Evolutionary conservation across 1,140 invertebrate genomes (phyloP).

Genomic region (Limonius californicus): DNA sequence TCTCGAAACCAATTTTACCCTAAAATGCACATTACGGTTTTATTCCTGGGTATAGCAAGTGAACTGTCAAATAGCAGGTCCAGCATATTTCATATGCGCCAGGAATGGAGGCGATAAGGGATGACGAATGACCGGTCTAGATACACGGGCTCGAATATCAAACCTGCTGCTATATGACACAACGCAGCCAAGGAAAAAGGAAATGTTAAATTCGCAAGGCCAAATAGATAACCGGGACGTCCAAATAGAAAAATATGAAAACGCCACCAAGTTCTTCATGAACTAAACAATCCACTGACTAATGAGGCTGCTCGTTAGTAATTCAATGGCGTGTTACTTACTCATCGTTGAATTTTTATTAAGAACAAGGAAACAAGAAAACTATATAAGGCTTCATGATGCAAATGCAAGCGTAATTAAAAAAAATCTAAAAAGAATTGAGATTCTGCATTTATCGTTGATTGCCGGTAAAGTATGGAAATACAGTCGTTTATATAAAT

Average conservation of each 20-base stretch:
- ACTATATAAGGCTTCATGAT: too few species aligned
- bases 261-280: neutral
- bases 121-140: constrained; percentile 11
- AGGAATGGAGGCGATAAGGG: constrained; percentile 11
- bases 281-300: neutral
- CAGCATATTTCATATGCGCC: constrained; percentile 13
- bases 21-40: constrained; percentile 11
- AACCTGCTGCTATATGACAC: neutral
- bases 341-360: neutral
- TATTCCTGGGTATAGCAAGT: constrained; percentile 9
- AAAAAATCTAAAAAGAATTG: too few species aligned
- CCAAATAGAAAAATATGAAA: neutral
- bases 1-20: constrained; percentile 3
- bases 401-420: too few species aligned
- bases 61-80: constrained; percentile 13
- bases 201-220: neutral
- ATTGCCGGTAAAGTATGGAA: too few species aligned
- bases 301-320: constrained; percentile 3
- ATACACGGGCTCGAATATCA: constrained; percentile 7
- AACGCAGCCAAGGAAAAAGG: neutral
- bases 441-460: too few species aligned
- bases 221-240: neutral
- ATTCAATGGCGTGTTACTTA: neutral
- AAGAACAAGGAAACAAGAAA: neutral
- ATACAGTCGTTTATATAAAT: too few species aligned